These are phyloP conservation scores for Clarias magur DNA, from an alignment of 2,113 vertebrate genomes.

Conservation along the genomic window DNA sequence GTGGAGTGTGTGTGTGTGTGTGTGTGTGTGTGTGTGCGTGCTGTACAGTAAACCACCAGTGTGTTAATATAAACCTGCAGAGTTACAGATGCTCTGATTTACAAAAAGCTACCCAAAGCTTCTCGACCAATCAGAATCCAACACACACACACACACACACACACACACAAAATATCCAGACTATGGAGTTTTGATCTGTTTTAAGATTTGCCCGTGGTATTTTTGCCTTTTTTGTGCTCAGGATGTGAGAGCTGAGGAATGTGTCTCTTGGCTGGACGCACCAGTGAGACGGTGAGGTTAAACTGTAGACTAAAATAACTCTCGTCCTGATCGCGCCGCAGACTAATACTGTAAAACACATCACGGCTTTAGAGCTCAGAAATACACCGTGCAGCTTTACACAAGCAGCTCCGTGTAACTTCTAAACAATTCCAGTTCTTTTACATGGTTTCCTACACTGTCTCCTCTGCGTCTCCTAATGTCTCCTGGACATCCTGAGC, in stretches of 20 bases:
- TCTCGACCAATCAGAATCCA: background rate
- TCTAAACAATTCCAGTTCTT: background rate
- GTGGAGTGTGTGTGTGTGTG: too few relatives aligned
- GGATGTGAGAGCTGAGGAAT: background rate
- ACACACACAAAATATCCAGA: background rate
- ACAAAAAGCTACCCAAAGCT: background rate
- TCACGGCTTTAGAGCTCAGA: background rate
- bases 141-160: conserved; percentile 2
- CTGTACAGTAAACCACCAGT: too few relatives aligned
- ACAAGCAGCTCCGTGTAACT: background rate
- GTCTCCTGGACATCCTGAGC: background rate
- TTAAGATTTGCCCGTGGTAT: background rate
- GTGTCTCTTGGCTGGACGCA: conserved; percentile 22
- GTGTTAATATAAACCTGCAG: too few relatives aligned
- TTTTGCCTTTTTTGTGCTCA: conserved; percentile 18
- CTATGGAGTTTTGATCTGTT: background rate
- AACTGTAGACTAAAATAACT: background rate
- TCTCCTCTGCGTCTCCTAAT: background rate
- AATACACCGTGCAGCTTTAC: background rate
- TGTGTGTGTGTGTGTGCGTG: too few relatives aligned
- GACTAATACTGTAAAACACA: background rate
- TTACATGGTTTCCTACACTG: background rate
- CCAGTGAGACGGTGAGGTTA: background rate
- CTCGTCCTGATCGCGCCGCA: background rate
- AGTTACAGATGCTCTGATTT: too few relatives aligned